Conservation (phyloP, 2,113 vertebrate genomes). For the Hippocampus abdominalis region DNA sequence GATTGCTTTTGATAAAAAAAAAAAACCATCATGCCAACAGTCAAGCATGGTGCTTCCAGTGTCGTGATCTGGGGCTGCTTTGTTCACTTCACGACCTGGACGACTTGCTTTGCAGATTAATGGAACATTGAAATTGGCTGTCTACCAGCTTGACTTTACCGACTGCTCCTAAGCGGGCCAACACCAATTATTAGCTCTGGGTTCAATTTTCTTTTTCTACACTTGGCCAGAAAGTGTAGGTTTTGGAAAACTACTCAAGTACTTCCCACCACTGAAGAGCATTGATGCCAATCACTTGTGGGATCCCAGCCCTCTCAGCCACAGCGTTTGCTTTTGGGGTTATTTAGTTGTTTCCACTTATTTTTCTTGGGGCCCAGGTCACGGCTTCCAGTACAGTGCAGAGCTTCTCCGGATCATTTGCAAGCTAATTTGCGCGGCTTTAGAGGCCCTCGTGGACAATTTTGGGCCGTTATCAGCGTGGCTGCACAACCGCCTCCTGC, state of each 20-base stretch:
- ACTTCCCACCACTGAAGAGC: not conserved
- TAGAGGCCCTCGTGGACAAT: constrained; percentile 66
- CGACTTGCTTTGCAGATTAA: no score
- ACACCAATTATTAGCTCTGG: no score
- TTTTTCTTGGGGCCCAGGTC: constrained; percentile 66
- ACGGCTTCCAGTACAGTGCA: constrained; percentile 63
- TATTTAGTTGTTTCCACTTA: constrained; percentile 46
- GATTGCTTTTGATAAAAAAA: no score
- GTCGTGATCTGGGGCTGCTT: no score
- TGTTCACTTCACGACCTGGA: no score
- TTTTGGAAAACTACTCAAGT: not conserved
- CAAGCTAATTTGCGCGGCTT: constrained; percentile 71
- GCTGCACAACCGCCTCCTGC: constrained; percentile 57
- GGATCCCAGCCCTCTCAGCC: constrained; percentile 51
- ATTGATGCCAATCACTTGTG: constrained; percentile 48
- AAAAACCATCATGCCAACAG: no score
- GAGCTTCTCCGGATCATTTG: constrained; percentile 73
- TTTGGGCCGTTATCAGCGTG: constrained; percentile 66
- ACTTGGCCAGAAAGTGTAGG: no score
- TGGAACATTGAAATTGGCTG: no score
- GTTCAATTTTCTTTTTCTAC: no score
- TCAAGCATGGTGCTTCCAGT: no score
- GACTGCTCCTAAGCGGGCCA: no score
- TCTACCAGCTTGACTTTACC: no score
- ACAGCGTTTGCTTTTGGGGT: constrained; percentile 56